A percentile compares a stretch with the other conserved stretches of the same genome.
Evolutionary conservation across 1,140 invertebrate genomes (phyloP).

Genomic region (Anoplolepis gracilipes): DNA sequence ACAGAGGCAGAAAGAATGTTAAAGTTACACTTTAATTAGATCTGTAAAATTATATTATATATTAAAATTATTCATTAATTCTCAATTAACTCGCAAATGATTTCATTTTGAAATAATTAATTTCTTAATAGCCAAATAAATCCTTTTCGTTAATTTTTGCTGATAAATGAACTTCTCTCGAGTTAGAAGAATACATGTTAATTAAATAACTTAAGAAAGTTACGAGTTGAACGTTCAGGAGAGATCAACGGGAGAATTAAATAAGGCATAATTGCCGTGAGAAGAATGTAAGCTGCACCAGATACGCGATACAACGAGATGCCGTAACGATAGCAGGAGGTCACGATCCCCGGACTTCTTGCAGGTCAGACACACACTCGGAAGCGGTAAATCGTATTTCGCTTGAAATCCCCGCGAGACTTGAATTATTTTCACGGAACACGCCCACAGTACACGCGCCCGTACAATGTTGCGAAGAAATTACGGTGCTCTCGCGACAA

Average conservation of each 20-base stretch:
- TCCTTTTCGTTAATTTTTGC: background rate
- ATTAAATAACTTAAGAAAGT: background rate
- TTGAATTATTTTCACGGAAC: conserved; percentile 55
- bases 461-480: conserved; percentile 22
- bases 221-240: background rate
- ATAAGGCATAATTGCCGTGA: conserved; percentile 45
- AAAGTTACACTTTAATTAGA: conserved; percentile 6
- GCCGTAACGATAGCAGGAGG: conserved; percentile 34
- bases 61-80: conserved; percentile 3
- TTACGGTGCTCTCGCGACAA: background rate
- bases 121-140: background rate
- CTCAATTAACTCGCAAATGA: background rate
- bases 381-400: conserved; percentile 62
- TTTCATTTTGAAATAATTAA: background rate
- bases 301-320: conserved; percentile 32
- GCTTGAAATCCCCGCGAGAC: conserved; percentile 13
- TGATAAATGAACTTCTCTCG: background rate
- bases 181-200: background rate
- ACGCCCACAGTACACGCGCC: conserved; percentile 23
- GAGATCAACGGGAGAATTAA: conserved; percentile 3
- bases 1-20: background rate
- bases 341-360: background rate
- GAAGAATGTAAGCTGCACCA: conserved; percentile 35
- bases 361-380: conserved; percentile 8
- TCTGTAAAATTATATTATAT: background rate